These are phyloP conservation scores for Poeciliopsis prolifica DNA, from an alignment of 2,113 vertebrate genomes.

Conservation along the genomic window DNA sequence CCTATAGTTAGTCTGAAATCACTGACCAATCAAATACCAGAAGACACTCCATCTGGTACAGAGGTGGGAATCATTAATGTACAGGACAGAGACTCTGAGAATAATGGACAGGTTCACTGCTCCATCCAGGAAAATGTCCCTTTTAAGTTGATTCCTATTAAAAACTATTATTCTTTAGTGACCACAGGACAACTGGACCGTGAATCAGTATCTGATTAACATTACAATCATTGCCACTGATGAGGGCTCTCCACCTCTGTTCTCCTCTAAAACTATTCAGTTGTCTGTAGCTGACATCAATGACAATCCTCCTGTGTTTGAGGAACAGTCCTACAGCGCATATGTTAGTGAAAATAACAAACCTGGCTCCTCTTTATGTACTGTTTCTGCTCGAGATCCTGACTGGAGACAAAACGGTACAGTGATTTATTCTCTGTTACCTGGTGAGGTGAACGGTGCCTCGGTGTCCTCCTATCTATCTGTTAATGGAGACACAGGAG, in stretches of 20 bases:
- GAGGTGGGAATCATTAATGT: slow-evolving; percentile 60
- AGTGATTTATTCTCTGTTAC: slow-evolving; percentile 76
- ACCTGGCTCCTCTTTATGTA: neutral
- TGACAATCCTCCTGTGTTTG: too few relatives aligned
- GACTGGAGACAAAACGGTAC: slow-evolving; percentile 50
- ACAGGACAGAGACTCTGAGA: neutral
- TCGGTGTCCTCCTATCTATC: slow-evolving; percentile 73
- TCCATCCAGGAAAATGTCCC: slow-evolving; percentile 42
- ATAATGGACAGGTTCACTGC: neutral
- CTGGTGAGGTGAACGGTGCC: slow-evolving; percentile 60
- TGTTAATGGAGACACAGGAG: slow-evolving; percentile 74
- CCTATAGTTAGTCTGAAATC: slow-evolving; percentile 75
- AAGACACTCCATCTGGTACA: slow-evolving; percentile 22
- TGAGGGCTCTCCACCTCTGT: too few relatives aligned
- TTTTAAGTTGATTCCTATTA: slow-evolving; percentile 73
- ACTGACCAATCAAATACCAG: slow-evolving; percentile 46
- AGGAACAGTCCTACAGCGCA: too few relatives aligned
- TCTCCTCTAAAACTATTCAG: too few relatives aligned
- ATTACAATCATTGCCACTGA: too few relatives aligned
- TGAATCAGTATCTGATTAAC: slow-evolving; percentile 63
- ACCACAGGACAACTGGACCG: slow-evolving; percentile 64
- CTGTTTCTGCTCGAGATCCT: slow-evolving; percentile 67
- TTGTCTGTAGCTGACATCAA: too few relatives aligned
- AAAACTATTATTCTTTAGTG: slow-evolving; percentile 70
- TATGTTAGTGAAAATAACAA: too few relatives aligned